Evolutionary conservation across 2,888 invertebrate species (phyloP), one percentile per base, ranked within the genome.

Genomic region (Caenorhabditis zanzibari): DNA sequence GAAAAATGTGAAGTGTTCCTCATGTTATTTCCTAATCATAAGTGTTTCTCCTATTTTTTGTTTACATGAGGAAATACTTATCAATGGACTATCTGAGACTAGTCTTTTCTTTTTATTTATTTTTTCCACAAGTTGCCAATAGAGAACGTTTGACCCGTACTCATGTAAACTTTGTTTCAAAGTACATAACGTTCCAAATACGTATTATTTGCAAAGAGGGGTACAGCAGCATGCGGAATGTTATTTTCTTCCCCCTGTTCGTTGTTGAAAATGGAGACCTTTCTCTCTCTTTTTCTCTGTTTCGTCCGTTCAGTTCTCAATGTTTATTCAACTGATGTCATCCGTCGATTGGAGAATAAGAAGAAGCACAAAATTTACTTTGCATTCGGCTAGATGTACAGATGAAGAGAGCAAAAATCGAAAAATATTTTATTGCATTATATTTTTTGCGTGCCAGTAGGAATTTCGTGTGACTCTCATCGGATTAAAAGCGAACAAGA

Each of bases 311-410:
- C n/a, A 49, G 19, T 63, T 72, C 59, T 14, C 24, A 49, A 52
- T 73, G 73, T 73, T 73, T 73, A 63, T 73, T 73, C 73, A 61
- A 49, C 61, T 73, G 73, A 73, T 73, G 73, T 73, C 73, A 73
- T 73, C 63, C 26, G 16, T 28, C 47, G 10, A 47, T 19, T 47
- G 19, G 47, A 47, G 44, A 44, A 44, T 10, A 44, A n/a, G n/a
- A 44, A n/a, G 19, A 22, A 66, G 49, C 66, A 66, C 66, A 66
- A 49, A 66, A 66, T 66, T 66, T 66, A 66, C 49, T 66, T 66
- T 66, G 58, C 69, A 69, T 69, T 69, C 56, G 38, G 38, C 54
- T 14, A 41, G 69, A 69, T 54, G 69, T 69, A 41, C n/a, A 69
- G 69, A 54, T 68, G 68, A 64, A 64, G 24, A 19, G 47, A 69